Evolutionary conservation across 92 coral and sea anemone species (phyloP).

Genomic region (Phymanthus crucifer): DNA sequence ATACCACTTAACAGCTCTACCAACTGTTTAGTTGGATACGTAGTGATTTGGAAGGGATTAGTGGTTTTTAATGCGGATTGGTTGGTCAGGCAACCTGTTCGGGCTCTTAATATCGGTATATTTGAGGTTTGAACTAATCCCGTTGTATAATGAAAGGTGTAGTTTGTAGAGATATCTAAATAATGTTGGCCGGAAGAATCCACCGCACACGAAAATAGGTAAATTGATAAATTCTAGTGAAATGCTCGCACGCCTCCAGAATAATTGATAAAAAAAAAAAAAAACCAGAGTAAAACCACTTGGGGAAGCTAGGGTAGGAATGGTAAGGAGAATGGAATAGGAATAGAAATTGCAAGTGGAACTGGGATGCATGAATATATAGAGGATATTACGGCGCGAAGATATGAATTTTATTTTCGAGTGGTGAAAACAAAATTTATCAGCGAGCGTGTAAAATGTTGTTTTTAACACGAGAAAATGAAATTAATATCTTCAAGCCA

Average conservation of each 20-base stretch:
- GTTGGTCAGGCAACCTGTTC: neutral
- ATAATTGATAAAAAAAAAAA: too few relatives aligned
- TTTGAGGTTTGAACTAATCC: slow-evolving; percentile 1
- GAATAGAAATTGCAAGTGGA: too few relatives aligned
- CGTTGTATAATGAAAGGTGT: neutral
- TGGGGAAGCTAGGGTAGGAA: too few relatives aligned
- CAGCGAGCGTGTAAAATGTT: too few relatives aligned
- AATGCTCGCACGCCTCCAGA: neutral
- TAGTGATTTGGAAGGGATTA: neutral
- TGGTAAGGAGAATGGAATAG: too few relatives aligned
- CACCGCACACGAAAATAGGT: neutral
- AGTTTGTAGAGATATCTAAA: neutral
- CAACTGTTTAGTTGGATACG: neutral
- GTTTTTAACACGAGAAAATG: too few relatives aligned
- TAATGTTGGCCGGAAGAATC: neutral
- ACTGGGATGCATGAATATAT: too few relatives aligned
- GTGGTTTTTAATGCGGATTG: neutral
- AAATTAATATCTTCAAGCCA: too few relatives aligned
- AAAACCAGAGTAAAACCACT: too few relatives aligned
- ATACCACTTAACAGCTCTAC: neutral
- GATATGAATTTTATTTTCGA: too few relatives aligned
- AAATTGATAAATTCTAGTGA: neutral
- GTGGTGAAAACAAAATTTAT: too few relatives aligned
- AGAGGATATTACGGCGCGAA: too few relatives aligned
- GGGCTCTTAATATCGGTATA: neutral